Conservation (phyloP, 2,888 invertebrate species). For the Melieria omissa region DNA sequence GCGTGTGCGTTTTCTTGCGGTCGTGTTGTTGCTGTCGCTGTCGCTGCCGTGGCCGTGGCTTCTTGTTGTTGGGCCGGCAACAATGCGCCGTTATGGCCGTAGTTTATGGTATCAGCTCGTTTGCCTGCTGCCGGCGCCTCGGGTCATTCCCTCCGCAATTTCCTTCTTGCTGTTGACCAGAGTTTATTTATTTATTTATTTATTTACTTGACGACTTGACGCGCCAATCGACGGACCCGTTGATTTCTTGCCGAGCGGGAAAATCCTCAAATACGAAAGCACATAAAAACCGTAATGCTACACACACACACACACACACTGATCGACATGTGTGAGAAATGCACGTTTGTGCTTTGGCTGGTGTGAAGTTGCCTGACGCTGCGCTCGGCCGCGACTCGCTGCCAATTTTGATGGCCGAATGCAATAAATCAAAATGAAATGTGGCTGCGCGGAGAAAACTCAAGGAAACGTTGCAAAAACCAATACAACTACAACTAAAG, state of each 20-base stretch:
- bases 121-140: neutral
- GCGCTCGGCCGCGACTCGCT: constrained; percentile 12
- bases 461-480: constrained; percentile 4
- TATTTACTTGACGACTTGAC: constrained; percentile 22
- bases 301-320: no score
- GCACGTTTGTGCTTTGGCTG: constrained; percentile 2
- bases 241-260: neutral
- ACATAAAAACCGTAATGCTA: no score
- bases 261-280: no score
- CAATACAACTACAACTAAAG: neutral
- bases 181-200: constrained; percentile 15
- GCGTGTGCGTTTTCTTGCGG: constrained; percentile 10
- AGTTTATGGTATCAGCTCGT: neutral
- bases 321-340: no score
- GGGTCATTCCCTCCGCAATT: neutral
- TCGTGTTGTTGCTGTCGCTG: neutral
- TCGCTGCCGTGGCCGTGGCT: neutral
- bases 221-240: constrained; percentile 12
- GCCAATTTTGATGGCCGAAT: constrained; percentile 36
- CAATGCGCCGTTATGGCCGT: neutral
- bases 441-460: constrained; percentile 18
- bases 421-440: constrained; percentile 38
- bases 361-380: constrained; percentile 6
- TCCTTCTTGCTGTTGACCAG: neutral
- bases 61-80: neutral